Percentiles rank a stretch among this genome's conserved stretches.
Evolutionary conservation across 2,113 vertebrate genomes (phyloP).

Genomic region (Pimephales promelas): DNA sequence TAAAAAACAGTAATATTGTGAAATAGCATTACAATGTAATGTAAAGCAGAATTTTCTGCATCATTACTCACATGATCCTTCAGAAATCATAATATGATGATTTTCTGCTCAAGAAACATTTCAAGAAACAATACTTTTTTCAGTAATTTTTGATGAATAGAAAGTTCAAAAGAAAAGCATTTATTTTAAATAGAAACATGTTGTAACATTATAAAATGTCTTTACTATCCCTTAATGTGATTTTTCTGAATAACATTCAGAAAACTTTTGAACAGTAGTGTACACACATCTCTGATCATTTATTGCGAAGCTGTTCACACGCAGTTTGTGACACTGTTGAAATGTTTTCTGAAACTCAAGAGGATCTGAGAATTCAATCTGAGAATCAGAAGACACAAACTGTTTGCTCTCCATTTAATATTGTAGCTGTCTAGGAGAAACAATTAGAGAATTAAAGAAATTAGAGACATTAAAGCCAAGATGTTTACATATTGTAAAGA

Average conservation of each 20-base stretch:
- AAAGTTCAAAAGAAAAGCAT: too few species aligned
- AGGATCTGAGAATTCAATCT: not conserved
- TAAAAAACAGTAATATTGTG: too few species aligned
- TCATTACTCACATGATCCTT: not conserved
- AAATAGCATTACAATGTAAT: too few species aligned
- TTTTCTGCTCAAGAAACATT: not conserved
- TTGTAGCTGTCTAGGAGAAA: not conserved
- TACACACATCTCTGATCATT: not conserved
- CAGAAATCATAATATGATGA: not conserved
- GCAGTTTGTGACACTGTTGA: not conserved
- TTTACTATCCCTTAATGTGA: not conserved
- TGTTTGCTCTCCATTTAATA: not conserved
- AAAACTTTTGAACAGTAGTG: too few species aligned
- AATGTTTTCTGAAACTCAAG: not conserved
- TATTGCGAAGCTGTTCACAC: not conserved
- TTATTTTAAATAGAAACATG: not conserved
- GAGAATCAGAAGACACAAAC: not conserved
- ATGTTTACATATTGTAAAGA: constrained; percentile 2
- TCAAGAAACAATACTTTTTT: not conserved
- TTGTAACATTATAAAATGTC: not conserved
- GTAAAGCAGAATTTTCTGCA: not conserved
- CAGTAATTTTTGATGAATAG: not conserved
- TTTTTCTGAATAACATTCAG: not conserved
- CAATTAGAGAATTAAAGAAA: constrained; percentile 25
- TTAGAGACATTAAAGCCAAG: not conserved